Evolutionary conservation across 2,797 vertebrate genomes (phyloP).

Genomic region (Spinibarbus caldwelli): DNA sequence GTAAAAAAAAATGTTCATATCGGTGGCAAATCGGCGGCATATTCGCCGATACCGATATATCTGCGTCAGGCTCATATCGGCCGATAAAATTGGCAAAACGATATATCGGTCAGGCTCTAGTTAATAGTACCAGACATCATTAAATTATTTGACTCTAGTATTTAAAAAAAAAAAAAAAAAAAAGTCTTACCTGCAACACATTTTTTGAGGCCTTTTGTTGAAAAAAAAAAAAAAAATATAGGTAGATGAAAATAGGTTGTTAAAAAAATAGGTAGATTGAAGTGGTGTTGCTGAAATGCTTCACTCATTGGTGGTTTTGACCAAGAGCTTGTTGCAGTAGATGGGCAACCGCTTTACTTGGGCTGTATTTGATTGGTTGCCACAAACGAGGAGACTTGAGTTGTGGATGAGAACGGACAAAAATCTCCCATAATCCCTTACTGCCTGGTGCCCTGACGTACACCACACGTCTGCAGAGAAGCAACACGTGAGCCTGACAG

Average conservation of each 20-base stretch:
- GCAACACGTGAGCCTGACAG: conserved; percentile 27
- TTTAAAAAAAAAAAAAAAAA: not conserved
- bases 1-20: no score
- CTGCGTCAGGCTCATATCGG: no score
- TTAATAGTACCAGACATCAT: not conserved
- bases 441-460: conserved; percentile 23
- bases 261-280: conserved; percentile 18
- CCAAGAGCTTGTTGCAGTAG: conserved; percentile 60
- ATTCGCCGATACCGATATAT: no score
- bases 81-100: no score
- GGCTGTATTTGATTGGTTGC: conserved; percentile 49
- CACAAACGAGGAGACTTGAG: conserved; percentile 46
- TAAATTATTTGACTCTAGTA: not conserved
- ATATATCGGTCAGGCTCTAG: no score
- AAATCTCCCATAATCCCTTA: conserved; percentile 45
- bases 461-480: no score
- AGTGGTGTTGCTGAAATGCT: conserved; percentile 51
- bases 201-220: not conserved
- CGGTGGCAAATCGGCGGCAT: no score
- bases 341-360: conserved; percentile 62
- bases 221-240: not conserved
- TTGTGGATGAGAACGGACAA: conserved; percentile 35
- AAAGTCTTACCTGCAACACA: no score
- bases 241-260: no score
- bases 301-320: conserved; percentile 56